Evolutionary conservation across 2,113 vertebrate genomes (phyloP).

Genomic region (Arizona elegans): DNA sequence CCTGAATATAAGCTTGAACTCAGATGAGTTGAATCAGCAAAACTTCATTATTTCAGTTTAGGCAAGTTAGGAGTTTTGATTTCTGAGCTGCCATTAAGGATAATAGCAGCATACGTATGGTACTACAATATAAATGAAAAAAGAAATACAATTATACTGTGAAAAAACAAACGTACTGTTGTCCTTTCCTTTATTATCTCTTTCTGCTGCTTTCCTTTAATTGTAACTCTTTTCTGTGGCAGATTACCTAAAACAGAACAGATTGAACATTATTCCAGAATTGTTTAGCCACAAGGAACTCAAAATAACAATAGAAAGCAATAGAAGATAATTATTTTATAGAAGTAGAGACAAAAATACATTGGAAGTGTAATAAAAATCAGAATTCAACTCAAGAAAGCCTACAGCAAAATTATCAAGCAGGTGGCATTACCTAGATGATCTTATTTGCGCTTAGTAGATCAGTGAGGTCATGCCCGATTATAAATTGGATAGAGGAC

Average conservation of each 20-base stretch:
- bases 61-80: background rate
- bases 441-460: background rate
- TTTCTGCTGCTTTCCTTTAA: constrained; percentile 48
- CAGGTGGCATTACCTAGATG: background rate
- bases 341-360: background rate
- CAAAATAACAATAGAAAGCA: background rate
- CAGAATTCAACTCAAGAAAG: background rate
- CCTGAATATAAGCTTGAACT: background rate
- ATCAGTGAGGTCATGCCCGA: background rate
- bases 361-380: background rate
- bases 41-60: background rate
- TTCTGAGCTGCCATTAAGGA: background rate
- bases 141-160: background rate
- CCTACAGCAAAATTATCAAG: background rate
- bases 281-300: background rate
- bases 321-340: background rate
- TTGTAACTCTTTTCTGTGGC: constrained; percentile 52
- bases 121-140: background rate
- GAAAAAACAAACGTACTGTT: constrained; percentile 32
- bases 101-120: background rate
- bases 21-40: background rate
- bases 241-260: constrained; percentile 58
- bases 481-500: background rate
- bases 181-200: constrained; percentile 41
- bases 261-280: background rate